A percentile compares a stretch with the other conserved stretches of the same genome.
Evolutionary conservation across 1,140 invertebrate species (phyloP).

Genomic region (Anagrus nilaparvatae): DNA sequence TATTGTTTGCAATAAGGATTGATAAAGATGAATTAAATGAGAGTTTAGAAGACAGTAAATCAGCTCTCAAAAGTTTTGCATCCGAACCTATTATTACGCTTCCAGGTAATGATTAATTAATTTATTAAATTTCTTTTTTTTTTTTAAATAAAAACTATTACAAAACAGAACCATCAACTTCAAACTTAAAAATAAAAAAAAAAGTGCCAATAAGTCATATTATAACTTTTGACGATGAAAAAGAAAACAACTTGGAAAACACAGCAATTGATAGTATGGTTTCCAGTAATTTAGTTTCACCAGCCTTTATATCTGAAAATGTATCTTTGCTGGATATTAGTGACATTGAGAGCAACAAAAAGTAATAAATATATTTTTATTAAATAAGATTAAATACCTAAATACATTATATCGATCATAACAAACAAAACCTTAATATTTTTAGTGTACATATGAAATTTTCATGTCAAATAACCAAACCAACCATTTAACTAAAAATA

Average conservation of each 20-base stretch:
- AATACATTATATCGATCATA: no score
- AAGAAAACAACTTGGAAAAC: no score
- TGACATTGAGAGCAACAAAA: no score
- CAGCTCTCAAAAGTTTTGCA: slow-evolving; percentile 30
- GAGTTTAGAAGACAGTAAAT: slow-evolving; percentile 33
- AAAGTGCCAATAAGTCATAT: slow-evolving; percentile 50
- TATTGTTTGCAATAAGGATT: slow-evolving; percentile 83
- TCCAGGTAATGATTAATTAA: slow-evolving; percentile 24
- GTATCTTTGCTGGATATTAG: no score
- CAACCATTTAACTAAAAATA: no score
- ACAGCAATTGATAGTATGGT: no score
- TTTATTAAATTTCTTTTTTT: slow-evolving; percentile 3
- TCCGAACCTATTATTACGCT: slow-evolving; percentile 45
- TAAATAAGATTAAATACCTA: no score
- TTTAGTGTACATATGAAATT: no score
- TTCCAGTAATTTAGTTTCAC: slow-evolving; percentile 54
- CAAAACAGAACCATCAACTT: slow-evolving; percentile 35
- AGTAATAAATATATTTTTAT: no score
- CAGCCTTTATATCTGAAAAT: slow-evolving; percentile 32
- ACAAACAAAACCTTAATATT: no score
- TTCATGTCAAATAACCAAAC: no score
- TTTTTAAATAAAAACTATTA: slow-evolving; percentile 12
- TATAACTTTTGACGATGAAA: slow-evolving; percentile 55
- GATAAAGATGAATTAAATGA: slow-evolving; percentile 75
- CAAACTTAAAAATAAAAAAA: slow-evolving; percentile 44